Evolutionary conservation across 2,888 invertebrate genomes (phyloP).

Genomic region (Drosophila yooni): DNA sequence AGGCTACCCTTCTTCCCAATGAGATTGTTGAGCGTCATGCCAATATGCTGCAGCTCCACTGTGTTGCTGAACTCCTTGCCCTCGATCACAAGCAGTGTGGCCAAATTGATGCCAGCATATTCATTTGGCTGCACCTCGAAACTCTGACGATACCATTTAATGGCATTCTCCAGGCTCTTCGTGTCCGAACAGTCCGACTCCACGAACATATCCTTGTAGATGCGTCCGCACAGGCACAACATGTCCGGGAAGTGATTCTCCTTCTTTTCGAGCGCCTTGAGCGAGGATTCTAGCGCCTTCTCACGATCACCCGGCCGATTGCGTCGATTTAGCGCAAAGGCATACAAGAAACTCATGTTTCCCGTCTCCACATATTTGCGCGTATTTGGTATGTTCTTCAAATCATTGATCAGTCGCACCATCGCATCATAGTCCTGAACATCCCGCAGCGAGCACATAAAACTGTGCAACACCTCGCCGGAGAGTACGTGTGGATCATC

Average conservation of each 20-base stretch:
- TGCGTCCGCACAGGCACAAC: slow-evolving; percentile 98
- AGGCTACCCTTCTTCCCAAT: slow-evolving; percentile 99
- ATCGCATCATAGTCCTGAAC: slow-evolving; percentile 98
- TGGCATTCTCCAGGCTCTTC: slow-evolving; percentile 95
- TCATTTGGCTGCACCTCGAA: slow-evolving; percentile 99
- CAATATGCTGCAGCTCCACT: slow-evolving; percentile 95
- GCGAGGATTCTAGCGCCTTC: slow-evolving; percentile 95
- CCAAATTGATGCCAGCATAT: slow-evolving; percentile 99
- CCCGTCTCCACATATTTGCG: slow-evolving; percentile 95
- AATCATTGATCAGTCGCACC: slow-evolving; percentile 97
- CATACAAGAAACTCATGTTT: slow-evolving; percentile 96
- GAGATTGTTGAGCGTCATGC: slow-evolving; percentile 97
- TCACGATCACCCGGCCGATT: slow-evolving; percentile 97
- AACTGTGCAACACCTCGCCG: slow-evolving; percentile 97
- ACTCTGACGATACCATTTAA: slow-evolving; percentile 98
- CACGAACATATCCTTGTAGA: slow-evolving; percentile 98
- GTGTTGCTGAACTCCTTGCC: slow-evolving; percentile 97
- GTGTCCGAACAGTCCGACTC: slow-evolving; percentile 96
- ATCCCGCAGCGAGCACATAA: slow-evolving; percentile 95
- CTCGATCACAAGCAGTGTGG: slow-evolving; percentile 97
- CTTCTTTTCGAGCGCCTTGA: slow-evolving; percentile 95
- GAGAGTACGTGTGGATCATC: slow-evolving; percentile 99
- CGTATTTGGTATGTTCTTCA: slow-evolving; percentile 94
- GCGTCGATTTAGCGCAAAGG: slow-evolving; percentile 98
- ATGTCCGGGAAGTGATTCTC: slow-evolving; percentile 99